Base-by-base conservation (phyloP, 2,113 vertebrate genomes). In the Carassius gibelio region DNA sequence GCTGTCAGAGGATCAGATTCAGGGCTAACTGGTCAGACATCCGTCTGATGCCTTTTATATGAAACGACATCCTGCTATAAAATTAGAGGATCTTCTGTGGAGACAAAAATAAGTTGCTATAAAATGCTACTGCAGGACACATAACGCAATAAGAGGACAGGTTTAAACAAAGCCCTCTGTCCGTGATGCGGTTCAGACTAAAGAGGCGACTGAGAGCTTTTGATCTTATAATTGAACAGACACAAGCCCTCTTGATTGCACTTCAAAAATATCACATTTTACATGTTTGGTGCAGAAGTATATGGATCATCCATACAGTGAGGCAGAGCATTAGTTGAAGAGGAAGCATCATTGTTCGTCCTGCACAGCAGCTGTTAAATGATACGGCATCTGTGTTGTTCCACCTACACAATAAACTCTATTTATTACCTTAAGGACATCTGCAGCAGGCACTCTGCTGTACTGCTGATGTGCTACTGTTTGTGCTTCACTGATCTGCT, bases 1-100 rank as follows among this genome's bases (percentile, higher is more conserved):
- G 90, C 90, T 84, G 90, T 88, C 81, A 85, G 87, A 86, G 90
- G 91, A 91, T 90, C 91, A 84, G 79, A 85, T 91, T 88, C 87
- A 89, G 89, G 77, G 89, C 91, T 9, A 26, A 57, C 2, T 52
- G 83, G 85, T 62, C 75, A 81, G 71, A 19, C 89, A 86, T 61
- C 88, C 85, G 62, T 69, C 76, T 89, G 84, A 50, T 64, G 72
- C 82, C 86, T 64, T 85, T 36, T 81, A 68, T 59, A n/a, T 82
- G 38, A 52, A 75, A 82, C 62, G 74, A 30, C 77, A 59, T 68
- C 85, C 75, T 75, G 84, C 79, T 9, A 62, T 68, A 88, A 87
- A 87, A 64, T 77, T 72, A 81, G 82, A 87, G 75, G 52, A 64
- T 38, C 15, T 15, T 50, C 13, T 68, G 72, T 79, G 75, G n/a